Base-by-base conservation (phyloP, 2,113 vertebrate species). In the Seriola quinqueradiata region DNA sequence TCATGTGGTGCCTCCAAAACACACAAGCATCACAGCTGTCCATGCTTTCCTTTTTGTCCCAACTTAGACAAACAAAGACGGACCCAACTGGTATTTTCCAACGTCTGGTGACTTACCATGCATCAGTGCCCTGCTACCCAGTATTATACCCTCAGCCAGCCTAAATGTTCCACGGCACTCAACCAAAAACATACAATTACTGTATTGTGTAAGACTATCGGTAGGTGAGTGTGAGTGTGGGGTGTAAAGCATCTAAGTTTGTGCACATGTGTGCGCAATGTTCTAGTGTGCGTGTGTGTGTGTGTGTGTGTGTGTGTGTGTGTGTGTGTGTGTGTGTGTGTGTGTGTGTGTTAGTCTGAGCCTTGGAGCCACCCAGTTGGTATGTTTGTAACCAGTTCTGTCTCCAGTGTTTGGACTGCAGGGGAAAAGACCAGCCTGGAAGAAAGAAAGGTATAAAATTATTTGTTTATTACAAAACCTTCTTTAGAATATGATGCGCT, bases 141-240 rank as follows among this genome's bases (percentile, higher is more conserved):
- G 75, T 69, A 80, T 81, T 76, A 78, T 79, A 69, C 75, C 82
- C 70, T 75, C 70, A 76, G 70, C 42, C 78, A 79, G 75, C 61
- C 75, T 58, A 77, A 84, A 86, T 84, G 72, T 83, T 82, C 88
- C 86, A 77, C 34, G 2, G 69, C 46, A 77, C 59, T 77, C 61
- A 79, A 81, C 50, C 60, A 81, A 84, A 90, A 86, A 83, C 85
- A 89, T 82, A 79, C 77, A 89, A 89, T 89, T 90, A 89, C 54
- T 2, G 50, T 63, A 63, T 61, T 77, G 82, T 85, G 79, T 64
- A 63, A 77, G 58, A 50, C 48, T 65, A 40, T 75, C 25, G 75
- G 44, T 50, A 46, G 11, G 54, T 72, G 34, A 5, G 28, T 42
- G 32, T 46, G 57, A 36, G 57, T 21, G 23, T 23, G 52, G 23